phyloP scores from a whole-genome alignment of 2,113 vertebrate species.

The Sinocyclocheilus anshuiensis region DNA sequence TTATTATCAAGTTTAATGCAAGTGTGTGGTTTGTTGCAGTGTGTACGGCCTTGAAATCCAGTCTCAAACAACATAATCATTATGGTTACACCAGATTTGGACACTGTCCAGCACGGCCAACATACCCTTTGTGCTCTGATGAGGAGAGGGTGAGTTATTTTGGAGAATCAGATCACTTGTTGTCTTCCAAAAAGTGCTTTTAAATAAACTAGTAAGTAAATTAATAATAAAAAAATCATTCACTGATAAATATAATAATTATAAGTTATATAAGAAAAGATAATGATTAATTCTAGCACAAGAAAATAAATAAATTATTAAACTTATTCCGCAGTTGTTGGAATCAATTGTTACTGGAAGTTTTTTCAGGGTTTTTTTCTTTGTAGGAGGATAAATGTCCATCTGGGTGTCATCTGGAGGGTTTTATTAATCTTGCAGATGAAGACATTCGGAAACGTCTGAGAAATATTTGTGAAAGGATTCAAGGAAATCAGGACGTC shows the following conservation, averaged over 20 bases:
- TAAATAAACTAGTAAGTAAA: not conserved
- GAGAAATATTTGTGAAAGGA: conserved; percentile 58
- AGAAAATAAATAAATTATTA: not conserved
- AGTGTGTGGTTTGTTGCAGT: conserved; percentile 62
- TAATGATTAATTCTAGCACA: too few relatives aligned
- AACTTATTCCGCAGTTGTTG: not conserved
- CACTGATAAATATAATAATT: too few relatives aligned
- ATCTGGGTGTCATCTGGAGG: conserved; percentile 74
- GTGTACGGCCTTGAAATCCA: conserved; percentile 52
- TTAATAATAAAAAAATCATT: not conserved
- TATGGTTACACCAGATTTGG: conserved; percentile 21
- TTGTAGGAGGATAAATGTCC: conserved; percentile 69
- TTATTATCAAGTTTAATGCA: not conserved
- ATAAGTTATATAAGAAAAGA: too few relatives aligned
- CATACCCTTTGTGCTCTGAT: conserved; percentile 65
- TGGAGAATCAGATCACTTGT: not conserved
- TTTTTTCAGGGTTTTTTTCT: not conserved
- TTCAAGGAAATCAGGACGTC: not conserved
- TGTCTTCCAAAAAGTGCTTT: not conserved
- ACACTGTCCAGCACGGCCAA: conserved; percentile 35
- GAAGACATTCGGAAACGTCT: conserved; percentile 54
- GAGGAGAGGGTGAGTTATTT: conserved; percentile 68
- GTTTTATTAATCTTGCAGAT: conserved; percentile 64
- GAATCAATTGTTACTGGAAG: not conserved
- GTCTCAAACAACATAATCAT: not conserved